Evolutionary conservation across 2,888 invertebrate genomes (phyloP).

Genomic region (Andrena hattorfiana): DNA sequence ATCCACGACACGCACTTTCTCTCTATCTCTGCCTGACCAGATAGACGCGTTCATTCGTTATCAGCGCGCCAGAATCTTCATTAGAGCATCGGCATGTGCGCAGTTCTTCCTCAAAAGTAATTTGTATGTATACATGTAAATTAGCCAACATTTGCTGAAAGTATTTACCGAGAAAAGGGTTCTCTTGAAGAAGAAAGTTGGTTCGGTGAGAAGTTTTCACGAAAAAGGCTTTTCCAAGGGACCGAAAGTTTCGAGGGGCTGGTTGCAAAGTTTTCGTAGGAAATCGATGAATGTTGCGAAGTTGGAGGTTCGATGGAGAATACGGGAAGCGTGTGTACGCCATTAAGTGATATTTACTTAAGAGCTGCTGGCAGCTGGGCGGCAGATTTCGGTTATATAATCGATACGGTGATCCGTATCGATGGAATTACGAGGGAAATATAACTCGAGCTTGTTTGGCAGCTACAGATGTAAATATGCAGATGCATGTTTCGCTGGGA

Average conservation of each 20-base stretch:
- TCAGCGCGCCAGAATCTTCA: too few species aligned
- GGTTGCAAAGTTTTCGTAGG: slow-evolving; percentile 15
- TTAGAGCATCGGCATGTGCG: too few species aligned
- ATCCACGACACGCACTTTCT: too few species aligned
- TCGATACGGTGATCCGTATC: slow-evolving; percentile 14
- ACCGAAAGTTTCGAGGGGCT: not conserved
- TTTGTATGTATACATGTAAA: slow-evolving; percentile 43
- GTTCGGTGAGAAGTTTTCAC: slow-evolving; percentile 5
- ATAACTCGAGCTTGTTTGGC: too few species aligned
- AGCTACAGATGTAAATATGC: too few species aligned
- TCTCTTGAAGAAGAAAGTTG: slow-evolving; percentile 11
- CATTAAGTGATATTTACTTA: slow-evolving; percentile 37
- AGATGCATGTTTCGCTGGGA: not conserved
- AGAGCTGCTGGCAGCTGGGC: slow-evolving; percentile 23
- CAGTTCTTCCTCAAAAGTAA: not conserved
- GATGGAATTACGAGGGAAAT: too few species aligned
- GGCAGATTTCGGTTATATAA: not conserved
- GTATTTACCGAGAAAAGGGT: slow-evolving; percentile 21
- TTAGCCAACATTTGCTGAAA: slow-evolving; percentile 19
- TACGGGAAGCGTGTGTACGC: not conserved
- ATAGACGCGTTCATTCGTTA: too few species aligned
- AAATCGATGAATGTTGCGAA: slow-evolving; percentile 37
- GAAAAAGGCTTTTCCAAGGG: slow-evolving; percentile 24
- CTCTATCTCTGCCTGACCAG: too few species aligned
- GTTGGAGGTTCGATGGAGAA: not conserved